Evolutionary conservation across 2,888 invertebrate species (phyloP).

Genomic region (Ligdia adustata): DNA sequence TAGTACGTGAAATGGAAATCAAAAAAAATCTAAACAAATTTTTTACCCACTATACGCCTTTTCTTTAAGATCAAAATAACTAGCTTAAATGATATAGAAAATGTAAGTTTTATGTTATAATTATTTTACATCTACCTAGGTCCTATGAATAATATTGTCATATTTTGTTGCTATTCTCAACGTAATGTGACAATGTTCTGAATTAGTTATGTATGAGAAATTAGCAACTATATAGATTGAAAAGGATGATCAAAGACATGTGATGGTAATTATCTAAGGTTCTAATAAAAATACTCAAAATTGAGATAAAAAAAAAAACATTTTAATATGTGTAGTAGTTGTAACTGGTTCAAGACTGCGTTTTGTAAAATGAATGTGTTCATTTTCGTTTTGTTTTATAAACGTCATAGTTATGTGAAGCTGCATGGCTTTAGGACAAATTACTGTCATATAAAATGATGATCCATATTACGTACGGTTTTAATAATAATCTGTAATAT

Average conservation of each 20-base stretch:
- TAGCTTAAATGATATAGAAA: too few relatives aligned
- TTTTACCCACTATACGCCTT: too few relatives aligned
- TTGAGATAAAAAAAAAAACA: conserved; percentile 6
- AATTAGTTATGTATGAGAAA: neutral
- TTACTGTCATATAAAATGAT: too few relatives aligned
- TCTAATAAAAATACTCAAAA: conserved; percentile 15
- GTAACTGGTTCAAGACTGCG: conserved; percentile 33
- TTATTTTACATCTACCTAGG: too few relatives aligned
- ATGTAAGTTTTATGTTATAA: too few relatives aligned
- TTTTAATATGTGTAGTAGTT: conserved; percentile 17
- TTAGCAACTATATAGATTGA: neutral
- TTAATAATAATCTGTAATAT: too few relatives aligned
- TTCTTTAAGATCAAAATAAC: too few relatives aligned
- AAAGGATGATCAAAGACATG: neutral
- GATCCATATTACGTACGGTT: too few relatives aligned
- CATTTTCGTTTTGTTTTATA: neutral
- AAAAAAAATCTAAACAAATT: too few relatives aligned
- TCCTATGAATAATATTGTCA: conserved; percentile 8
- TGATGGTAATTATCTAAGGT: conserved; percentile 1
- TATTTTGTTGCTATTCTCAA: conserved; percentile 7
- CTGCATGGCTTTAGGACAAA: too few relatives aligned
- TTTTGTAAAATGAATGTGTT: conserved; percentile 33
- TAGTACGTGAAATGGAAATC: too few relatives aligned
- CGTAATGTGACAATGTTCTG: conserved; percentile 14
- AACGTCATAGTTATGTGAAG: too few relatives aligned